Conservation (phyloP, 2,113 vertebrate species). For the Camelus bactrianus region DNA sequence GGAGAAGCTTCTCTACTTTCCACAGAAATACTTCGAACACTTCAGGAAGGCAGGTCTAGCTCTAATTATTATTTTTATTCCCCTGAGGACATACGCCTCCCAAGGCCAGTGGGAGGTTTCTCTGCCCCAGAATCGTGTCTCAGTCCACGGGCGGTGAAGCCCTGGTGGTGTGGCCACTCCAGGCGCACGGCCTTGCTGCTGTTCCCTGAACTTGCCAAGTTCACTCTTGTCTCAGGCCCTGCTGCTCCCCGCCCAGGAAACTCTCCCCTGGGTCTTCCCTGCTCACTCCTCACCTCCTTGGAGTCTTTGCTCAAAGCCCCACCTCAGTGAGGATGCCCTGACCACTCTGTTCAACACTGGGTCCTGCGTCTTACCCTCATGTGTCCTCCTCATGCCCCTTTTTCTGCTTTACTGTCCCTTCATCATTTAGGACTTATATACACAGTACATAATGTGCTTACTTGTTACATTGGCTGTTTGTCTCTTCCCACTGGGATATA, state of each 20-base stretch:
- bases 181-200: neutral
- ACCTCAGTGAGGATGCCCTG: neutral
- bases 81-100: slow-evolving; percentile 76
- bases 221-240: neutral
- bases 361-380: neutral
- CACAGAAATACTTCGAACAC: neutral
- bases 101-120: slow-evolving; percentile 77
- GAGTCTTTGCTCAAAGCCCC: neutral
- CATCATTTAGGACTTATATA: too few relatives aligned
- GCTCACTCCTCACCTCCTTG: neutral
- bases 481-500: neutral
- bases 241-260: neutral
- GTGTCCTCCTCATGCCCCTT: neutral
- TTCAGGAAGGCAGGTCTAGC: neutral
- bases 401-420: neutral
- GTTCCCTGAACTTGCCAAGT: neutral
- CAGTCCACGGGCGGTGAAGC: fast-evolving
- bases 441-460: neutral
- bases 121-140: slow-evolving; percentile 67
- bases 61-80: slow-evolving; percentile 69
- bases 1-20: neutral
- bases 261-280: fast-evolving
- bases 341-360: fast-evolving
- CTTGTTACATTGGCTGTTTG: neutral
- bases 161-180: too few relatives aligned